Evolutionary conservation across 1,140 invertebrate genomes (phyloP), one percentile per base, ranked within the genome.

Genomic region (Sarcophaga bullata): DNA sequence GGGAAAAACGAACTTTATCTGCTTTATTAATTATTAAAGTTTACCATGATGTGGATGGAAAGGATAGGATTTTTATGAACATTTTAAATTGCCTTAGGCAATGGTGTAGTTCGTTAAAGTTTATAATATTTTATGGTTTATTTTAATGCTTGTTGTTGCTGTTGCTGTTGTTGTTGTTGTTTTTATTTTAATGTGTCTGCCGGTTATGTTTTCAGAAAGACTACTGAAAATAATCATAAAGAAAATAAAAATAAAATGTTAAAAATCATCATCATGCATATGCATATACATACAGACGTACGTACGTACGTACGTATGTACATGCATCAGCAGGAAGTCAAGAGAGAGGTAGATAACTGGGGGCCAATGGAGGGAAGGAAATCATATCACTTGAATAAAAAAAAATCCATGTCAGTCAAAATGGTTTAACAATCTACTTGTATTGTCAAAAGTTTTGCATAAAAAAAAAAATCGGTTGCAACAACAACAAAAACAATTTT

Each of bases 401-500:
- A 17, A 46, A 75, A 76, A 76, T 37, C 37, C 80, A 62, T 68
- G 58, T 81, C 75, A 78, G 75, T 78, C 75, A 78, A 78, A 78
- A 78, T 78, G 75, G 48, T 78, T 78, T 78, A 78, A 78, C 75
- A 78, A 78, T 50, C 75, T 50, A 78, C 75, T 47, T 80, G 80
- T 80, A 58, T 68, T 68, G 62, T 68, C 62, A 68, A 68, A 68
- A 15, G n/a, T 68, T 68, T 19, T 68, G n/a, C 19, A 68, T 68
- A n/a, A 68, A 68, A 19, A 19, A 81, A 47, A 62, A 8, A 15
- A n/a, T 15, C 73, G 47, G n/a, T 13, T 37, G 25, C 54, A 54
- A 62, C 37, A n/a, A 50, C 13, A 68, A 15, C 6, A 13, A 58
- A 80, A 68, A 68, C 62, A 68, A 6, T 68, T n/a, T 68, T 68